Evolutionary conservation across 1,140 invertebrate genomes (phyloP).

Genomic region (Triops cancriformis): DNA sequence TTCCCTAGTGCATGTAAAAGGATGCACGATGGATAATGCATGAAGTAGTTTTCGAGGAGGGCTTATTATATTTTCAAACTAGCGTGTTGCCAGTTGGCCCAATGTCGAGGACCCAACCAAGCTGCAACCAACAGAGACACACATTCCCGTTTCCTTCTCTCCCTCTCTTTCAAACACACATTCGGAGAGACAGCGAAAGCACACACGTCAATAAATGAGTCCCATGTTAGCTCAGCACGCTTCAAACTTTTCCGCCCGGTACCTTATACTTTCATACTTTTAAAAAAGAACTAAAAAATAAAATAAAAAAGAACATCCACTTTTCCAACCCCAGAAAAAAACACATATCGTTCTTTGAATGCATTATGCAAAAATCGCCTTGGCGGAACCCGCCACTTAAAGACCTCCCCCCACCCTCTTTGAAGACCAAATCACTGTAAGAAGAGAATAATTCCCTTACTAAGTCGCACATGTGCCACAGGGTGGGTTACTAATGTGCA

Average conservation of each 20-base stretch:
- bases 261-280: background rate
- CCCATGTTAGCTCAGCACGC: background rate
- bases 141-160: background rate
- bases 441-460: no score
- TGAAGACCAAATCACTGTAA: no score
- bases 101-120: background rate
- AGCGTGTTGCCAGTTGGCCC: slow-evolving; percentile 11
- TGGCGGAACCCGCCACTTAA: no score
- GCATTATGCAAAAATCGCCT: no score
- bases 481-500: no score
- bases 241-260: background rate
- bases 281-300: background rate
- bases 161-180: no score
- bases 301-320: no score
- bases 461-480: no score
- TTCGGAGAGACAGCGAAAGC: background rate
- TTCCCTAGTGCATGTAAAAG: slow-evolving; percentile 7
- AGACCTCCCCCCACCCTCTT: no score
- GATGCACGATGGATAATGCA: slow-evolving; percentile 10
- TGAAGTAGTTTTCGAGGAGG: slow-evolving; percentile 1
- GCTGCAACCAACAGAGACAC: background rate
- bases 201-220: slow-evolving; percentile 10
- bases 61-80: slow-evolving; percentile 11
- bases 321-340: no score
- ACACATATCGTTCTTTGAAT: no score